These are phyloP conservation scores for Catharus bicknelli DNA, from an alignment of 2,113 vertebrate genomes.

Conservation along the genomic window DNA sequence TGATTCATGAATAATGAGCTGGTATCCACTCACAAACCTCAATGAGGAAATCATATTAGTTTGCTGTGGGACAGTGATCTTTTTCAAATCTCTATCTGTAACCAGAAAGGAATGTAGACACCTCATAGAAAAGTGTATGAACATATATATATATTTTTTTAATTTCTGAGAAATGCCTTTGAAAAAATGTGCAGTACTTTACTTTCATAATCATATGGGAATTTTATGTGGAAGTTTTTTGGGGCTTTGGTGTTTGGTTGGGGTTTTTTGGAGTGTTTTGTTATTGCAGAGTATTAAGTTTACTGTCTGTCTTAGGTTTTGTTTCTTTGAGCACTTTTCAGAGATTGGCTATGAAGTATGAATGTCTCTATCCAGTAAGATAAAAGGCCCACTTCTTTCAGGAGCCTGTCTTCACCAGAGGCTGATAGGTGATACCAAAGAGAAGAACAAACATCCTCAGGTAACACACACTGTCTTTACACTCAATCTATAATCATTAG, in stretches of 20 bases:
- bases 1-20: slow-evolving; percentile 10
- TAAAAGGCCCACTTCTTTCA: background rate
- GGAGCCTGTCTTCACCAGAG: background rate
- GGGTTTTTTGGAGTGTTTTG: background rate
- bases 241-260: background rate
- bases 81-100: background rate
- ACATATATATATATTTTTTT: too few relatives aligned
- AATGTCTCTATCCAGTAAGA: background rate
- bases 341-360: background rate
- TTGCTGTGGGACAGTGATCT: background rate
- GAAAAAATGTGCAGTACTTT: background rate
- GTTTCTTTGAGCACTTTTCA: background rate
- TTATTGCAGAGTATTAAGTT: background rate
- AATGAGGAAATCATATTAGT: background rate
- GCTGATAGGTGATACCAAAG: background rate
- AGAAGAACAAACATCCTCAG: background rate
- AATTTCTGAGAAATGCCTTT: background rate
- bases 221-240: background rate
- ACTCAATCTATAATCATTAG: background rate
- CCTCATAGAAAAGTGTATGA: background rate
- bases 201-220: background rate
- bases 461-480: background rate
- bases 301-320: background rate
- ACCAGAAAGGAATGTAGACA: background rate
- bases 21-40: background rate